Conservation (phyloP, 2,797 vertebrate genomes). For the Rousettus madagascariensis region DNA sequence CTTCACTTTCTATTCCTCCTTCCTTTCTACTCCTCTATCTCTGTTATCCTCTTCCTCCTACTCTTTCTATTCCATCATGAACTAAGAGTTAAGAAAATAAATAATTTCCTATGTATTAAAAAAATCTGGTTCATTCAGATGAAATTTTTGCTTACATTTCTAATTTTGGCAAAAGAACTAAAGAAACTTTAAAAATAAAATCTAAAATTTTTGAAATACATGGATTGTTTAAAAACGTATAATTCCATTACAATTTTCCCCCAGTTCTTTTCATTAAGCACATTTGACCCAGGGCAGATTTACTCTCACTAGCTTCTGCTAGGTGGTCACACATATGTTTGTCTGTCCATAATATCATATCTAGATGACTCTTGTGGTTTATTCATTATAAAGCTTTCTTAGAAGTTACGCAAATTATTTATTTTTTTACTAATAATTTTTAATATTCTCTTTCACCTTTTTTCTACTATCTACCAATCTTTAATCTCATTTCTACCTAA, state of each 20-base stretch:
- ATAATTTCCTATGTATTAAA: neutral
- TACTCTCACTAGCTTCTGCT: neutral
- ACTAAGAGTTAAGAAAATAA: neutral
- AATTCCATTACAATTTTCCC: neutral
- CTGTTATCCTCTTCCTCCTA: neutral
- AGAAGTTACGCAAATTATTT: neutral
- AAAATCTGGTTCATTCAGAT: neutral
- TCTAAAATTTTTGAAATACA: neutral
- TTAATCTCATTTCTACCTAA: neutral
- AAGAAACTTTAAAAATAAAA: neutral
- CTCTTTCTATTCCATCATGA: neutral
- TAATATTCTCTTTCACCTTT: neutral
- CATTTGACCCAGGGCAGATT: neutral
- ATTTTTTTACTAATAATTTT: neutral
- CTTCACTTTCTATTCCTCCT: fast-evolving
- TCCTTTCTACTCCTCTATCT: fast-evolving
- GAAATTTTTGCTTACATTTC: neutral
- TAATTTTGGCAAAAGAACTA: neutral
- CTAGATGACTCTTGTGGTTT: neutral
- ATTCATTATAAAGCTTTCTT: neutral
- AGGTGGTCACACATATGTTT: neutral
- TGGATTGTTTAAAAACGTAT: neutral
- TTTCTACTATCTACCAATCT: neutral
- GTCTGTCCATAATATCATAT: neutral
- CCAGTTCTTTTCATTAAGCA: neutral